Base-by-base conservation (phyloP, 2,113 vertebrate genomes). In the Atractosteus spatula region DNA sequence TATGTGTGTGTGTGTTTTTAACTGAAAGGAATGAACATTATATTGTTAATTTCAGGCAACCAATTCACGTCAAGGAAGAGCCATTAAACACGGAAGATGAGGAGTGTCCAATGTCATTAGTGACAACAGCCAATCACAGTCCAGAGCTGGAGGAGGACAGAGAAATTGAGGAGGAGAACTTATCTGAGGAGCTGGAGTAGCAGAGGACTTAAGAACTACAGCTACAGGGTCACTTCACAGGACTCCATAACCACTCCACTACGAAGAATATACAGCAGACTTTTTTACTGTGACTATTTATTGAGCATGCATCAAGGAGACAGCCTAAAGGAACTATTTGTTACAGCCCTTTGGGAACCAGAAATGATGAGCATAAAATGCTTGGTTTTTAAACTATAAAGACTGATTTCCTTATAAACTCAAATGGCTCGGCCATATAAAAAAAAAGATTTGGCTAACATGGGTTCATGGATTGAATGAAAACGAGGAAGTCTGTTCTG, bases 261-360 rank as follows among this genome's bases (percentile, higher is more conserved):
- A 91, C 90, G 93, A 92, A 91, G 87, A 91, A 91, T 92, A 92
- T 93, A 93, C 94, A 93, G 93, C 89, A 92, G 82, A 91, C 92
- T 93, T 92, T 78, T 87, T 96, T 95, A 96, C 94, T 95, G 93
- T 95, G 97, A 98, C 95, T 98, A 97, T 98, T 99, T 99, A 98
- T 98, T 98, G 94, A 95, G 94, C 96, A 98, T 97, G 96, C 91
- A 93, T 94, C 92, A 90, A 91, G 94, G 95, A 91, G 93, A 94
- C 89, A 87, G 81, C 91, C 95, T 94, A 91, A 94, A 97, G 96
- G 96, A 98, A 96, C 95, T 96, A 93, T 91, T 84, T 91, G 92
- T 89, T 87, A 90, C 89, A 96, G 95, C 90, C 95, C 95, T 96
- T 96, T 94, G 91, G 94, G 93, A 93, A 88, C 88, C 89, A 90